Conservation (phyloP, 2,113 vertebrate species). For the chimpanzee (Pan troglodytes) region NHGRI_mPanTro3-v2.1_pri NC_072409.2:14432001-14432500, state of each 20-base stretch:
- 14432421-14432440: neutral
- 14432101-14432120: neutral
- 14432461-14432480: neutral
- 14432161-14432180: conserved; percentile 12
- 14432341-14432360: neutral
- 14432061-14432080: neutral
- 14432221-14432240: neutral
- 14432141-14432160: neutral
- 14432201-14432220: neutral
- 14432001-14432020: neutral
- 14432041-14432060: neutral
- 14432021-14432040: neutral
- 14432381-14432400: neutral
- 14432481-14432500: conserved; percentile 15
- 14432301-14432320: neutral
- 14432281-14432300: neutral
- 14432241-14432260: neutral
- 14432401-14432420: neutral
- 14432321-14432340: neutral
- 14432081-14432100: neutral
- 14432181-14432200: neutral
- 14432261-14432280: neutral
- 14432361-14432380: neutral
- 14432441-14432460: neutral
- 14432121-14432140: neutral